Evolutionary conservation across 2,113 vertebrate species (phyloP).

Genomic region (Emberiza fucata): DNA sequence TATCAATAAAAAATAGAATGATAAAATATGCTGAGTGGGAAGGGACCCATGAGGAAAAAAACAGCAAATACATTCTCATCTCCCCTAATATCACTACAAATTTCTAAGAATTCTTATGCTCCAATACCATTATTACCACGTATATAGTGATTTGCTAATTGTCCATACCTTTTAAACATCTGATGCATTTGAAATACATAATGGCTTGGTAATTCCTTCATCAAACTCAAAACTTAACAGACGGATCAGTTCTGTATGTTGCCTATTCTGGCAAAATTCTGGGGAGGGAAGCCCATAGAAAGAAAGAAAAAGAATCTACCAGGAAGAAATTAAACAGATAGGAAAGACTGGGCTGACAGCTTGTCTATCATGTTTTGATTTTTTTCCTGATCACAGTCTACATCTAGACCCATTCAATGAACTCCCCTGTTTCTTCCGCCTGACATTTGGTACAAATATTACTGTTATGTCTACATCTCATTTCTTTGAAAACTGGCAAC

Average conservation of each 20-base stretch:
- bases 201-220: background rate
- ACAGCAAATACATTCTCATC: background rate
- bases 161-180: background rate
- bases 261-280: background rate
- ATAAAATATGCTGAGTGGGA: background rate
- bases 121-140: background rate
- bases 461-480: slow-evolving; percentile 64
- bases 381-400: slow-evolving; percentile 5
- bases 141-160: background rate
- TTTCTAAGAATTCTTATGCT: background rate
- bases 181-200: background rate
- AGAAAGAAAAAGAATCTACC: background rate
- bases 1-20: background rate
- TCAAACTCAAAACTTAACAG: background rate
- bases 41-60: background rate
- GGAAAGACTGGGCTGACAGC: slow-evolving; percentile 1
- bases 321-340: background rate
- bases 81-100: background rate
- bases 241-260: background rate
- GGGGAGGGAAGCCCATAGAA: background rate
- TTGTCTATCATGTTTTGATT: slow-evolving; percentile 24
- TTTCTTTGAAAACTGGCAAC: slow-evolving; percentile 73
- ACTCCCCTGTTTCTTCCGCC: slow-evolving; percentile 47
- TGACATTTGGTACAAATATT: slow-evolving; percentile 72
- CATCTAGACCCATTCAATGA: slow-evolving; percentile 21